Percentiles rank a stretch among this genome's conserved stretches.
phyloP scores from a whole-genome alignment of 1,140 invertebrate genomes.

The Gonatopus flavifemur region DNA sequence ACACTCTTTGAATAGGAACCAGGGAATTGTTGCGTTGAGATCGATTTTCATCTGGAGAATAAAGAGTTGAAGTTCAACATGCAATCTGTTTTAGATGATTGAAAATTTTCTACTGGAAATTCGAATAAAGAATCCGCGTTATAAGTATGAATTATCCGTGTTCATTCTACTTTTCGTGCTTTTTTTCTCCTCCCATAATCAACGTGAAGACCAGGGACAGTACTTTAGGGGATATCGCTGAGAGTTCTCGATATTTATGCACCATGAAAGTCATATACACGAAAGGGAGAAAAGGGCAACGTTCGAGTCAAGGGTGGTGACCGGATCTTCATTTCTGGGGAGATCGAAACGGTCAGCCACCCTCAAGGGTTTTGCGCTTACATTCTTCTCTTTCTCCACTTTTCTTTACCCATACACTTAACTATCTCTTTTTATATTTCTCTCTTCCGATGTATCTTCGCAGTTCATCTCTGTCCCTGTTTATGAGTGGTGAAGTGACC shows the following conservation, averaged over 20 bases:
- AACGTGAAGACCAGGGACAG: too few relatives aligned
- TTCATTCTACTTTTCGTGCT: background rate
- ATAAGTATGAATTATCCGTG: background rate
- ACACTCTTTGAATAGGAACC: too few relatives aligned
- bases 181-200: background rate
- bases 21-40: too few relatives aligned
- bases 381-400: constrained; percentile 1
- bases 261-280: constrained; percentile 53
- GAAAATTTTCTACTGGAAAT: too few relatives aligned
- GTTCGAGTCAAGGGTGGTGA: constrained; percentile 47
- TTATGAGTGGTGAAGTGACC: constrained; percentile 49
- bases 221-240: constrained; percentile 50
- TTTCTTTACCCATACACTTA: too few relatives aligned
- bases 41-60: too few relatives aligned
- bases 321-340: constrained; percentile 51
- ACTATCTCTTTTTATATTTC: constrained; percentile 11
- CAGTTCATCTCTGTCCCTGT: constrained; percentile 26
- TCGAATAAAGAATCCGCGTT: too few relatives aligned
- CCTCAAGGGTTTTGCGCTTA: constrained; percentile 8
- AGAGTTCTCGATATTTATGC: constrained; percentile 58
- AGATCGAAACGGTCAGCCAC: constrained; percentile 33
- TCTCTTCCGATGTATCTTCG: constrained; percentile 11
- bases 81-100: too few relatives aligned
- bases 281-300: constrained; percentile 39
- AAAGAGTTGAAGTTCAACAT: too few relatives aligned